These are phyloP conservation scores for Diachasmimorpha longicaudata DNA, from an alignment of 1,140 invertebrate genomes.

Conservation along the genomic window DNA sequence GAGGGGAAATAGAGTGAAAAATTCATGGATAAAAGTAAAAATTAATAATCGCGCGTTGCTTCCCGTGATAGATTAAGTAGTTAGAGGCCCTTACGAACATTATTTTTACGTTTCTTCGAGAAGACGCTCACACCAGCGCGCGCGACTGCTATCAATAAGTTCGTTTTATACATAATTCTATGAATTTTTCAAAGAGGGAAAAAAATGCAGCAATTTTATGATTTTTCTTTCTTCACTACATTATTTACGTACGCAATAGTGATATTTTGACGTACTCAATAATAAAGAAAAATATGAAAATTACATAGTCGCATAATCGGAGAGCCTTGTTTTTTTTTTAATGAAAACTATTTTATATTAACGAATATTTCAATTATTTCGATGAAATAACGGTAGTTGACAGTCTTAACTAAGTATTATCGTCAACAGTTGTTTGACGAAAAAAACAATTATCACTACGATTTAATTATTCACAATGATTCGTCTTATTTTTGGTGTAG, in stretches of 20 bases:
- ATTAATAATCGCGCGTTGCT: conserved; percentile 18
- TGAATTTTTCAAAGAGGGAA: conserved; percentile 19
- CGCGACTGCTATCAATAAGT: background rate
- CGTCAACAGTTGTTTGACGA: too few relatives aligned
- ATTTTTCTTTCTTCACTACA: background rate
- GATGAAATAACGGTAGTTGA: background rate
- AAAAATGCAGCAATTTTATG: background rate
- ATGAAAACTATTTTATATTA: background rate
- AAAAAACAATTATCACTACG: background rate
- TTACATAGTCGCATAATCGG: background rate
- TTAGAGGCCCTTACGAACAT: conserved; percentile 17
- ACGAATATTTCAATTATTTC: background rate
- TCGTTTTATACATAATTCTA: conserved; percentile 32
- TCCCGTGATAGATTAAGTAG: conserved; percentile 26
- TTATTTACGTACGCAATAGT: background rate
- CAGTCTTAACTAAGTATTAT: background rate
- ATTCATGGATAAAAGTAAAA: background rate
- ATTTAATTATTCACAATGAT: background rate
- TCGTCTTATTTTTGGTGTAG: background rate
- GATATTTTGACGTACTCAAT: background rate
- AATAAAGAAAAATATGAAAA: background rate
- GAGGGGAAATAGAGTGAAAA: background rate
- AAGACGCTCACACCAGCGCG: conserved; percentile 7
- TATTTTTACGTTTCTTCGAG: background rate
- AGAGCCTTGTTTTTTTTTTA: background rate